Base-by-base conservation (phyloP, 2,888 invertebrate genomes). In the Xanthostigma xanthostigma region DNA sequence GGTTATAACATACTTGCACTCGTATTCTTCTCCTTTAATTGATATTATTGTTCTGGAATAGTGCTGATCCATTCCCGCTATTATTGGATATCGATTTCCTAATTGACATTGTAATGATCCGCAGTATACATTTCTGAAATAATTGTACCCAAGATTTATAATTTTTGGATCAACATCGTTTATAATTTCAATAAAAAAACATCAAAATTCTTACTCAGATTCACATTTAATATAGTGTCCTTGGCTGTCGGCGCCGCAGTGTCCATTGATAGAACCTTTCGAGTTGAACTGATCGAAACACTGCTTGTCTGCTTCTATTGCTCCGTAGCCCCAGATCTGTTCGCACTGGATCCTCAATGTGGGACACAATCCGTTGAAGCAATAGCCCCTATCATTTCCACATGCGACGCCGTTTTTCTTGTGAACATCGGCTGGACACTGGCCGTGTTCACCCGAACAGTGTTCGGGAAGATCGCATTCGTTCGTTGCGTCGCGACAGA, bases 401-500 rank as follows among this genome's bases (percentile, higher is more conserved):
- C 97, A 97, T 0, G 84, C 76, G 51, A 84, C 84, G 0, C 97
- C 97, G 67, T 97, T 95, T 69, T 94, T 93, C 61, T 90, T 85
- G 68, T 84, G 83, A 2, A 90, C 81, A 66, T 98, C 93, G 2
- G 71, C 60, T 0, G 97, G 97, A 68, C 97, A 98, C 54, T 85
- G 76, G 0, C 96, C 96, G 38, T 77, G 79, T 44, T 80, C 78
- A 0, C 97, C 97, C 49, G 88, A 82, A 67, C 97, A 98, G 48
- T 82, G 80, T 65, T 98, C 97, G 14, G 94, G 90, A 35, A 98
- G 76, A 71, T 98, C 97, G 66, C 97, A 98, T 62, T 95, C 95
- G 64, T 90, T 91, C 51, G 78, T 74, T 1, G 91, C 77, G 48
- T 85, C 82, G 14, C 97, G 80, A 66, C 97, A 98, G 49, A 87